These are phyloP conservation scores for Tylochromis polylepis DNA, from an alignment of 2,113 vertebrate genomes.

Conservation along the genomic window DNA sequence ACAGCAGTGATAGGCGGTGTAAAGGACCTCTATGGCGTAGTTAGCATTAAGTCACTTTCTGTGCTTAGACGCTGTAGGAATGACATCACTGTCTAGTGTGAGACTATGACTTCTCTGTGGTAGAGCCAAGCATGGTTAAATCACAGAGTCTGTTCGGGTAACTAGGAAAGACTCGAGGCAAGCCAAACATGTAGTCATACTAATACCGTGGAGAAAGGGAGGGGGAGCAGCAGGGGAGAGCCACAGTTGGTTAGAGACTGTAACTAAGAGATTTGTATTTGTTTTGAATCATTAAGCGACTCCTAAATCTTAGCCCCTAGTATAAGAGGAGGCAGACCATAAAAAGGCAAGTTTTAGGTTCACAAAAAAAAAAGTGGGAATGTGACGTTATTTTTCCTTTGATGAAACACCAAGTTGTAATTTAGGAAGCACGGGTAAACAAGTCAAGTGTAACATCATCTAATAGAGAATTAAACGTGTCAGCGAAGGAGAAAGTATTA, in stretches of 20 bases:
- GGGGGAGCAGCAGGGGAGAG: neutral
- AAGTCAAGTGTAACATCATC: constrained; percentile 21
- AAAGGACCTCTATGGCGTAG: constrained; percentile 16
- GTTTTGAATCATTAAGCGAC: constrained; percentile 42
- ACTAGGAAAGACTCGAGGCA: constrained; percentile 53
- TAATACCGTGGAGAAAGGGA: constrained; percentile 46
- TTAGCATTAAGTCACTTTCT: constrained; percentile 64
- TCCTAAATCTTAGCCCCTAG: constrained; percentile 35
- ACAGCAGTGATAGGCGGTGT: neutral
- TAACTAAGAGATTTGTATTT: constrained; percentile 61
- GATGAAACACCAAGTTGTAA: constrained; percentile 37
- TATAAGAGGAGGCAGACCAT: neutral
- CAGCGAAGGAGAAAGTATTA: constrained; percentile 49
- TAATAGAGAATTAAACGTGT: constrained; percentile 44
- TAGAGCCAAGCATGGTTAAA: constrained; percentile 60
- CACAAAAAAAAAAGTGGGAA: neutral
- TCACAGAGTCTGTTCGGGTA: constrained; percentile 54
- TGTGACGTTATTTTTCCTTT: constrained; percentile 20
- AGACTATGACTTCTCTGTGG: constrained; percentile 61
- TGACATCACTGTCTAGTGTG: constrained; percentile 70
- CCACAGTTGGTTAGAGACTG: constrained; percentile 47
- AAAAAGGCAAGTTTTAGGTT: constrained; percentile 2
- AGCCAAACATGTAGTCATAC: constrained; percentile 65
- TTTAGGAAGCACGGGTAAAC: constrained; percentile 35
- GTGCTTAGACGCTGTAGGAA: constrained; percentile 31